These are phyloP conservation scores for Macrophya annulata DNA, from an alignment of 2,888 invertebrate genomes.

Conservation along the genomic window DNA sequence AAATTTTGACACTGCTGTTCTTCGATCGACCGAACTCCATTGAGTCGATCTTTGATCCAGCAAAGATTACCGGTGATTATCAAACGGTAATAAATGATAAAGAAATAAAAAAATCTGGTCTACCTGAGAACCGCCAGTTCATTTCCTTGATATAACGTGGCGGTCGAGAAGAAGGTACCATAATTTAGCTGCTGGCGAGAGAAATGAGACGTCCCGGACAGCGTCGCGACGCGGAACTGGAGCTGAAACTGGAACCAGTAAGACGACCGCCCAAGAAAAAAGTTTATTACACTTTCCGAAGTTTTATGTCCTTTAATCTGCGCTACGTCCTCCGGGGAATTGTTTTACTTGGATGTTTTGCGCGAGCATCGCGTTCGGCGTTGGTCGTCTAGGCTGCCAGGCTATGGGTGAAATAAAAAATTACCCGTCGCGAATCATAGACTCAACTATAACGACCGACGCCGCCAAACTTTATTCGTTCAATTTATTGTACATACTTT, in stretches of 20 bases:
- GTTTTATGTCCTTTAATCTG: conserved; percentile 71
- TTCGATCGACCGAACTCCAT: background rate
- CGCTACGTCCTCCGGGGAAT: conserved; percentile 65
- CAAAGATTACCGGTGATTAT: background rate
- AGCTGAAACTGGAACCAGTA: conserved; percentile 47
- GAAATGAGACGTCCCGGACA: conserved; percentile 53
- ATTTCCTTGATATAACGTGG: conserved; percentile 35
- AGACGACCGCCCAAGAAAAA: conserved; percentile 51
- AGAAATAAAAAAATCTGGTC: background rate
- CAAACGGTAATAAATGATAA: background rate
- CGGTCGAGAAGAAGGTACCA: conserved; percentile 18
- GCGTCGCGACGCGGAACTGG: conserved; percentile 47
- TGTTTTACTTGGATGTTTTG: conserved; percentile 64
- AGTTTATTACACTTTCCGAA: conserved; percentile 67
- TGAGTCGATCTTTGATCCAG: background rate
- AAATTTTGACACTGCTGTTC: background rate
- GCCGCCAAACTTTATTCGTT: conserved; percentile 28
- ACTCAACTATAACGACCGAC: conserved; percentile 41
- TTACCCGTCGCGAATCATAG: conserved; percentile 52
- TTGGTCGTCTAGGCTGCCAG: conserved; percentile 13
- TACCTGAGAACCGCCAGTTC: conserved; percentile 7
- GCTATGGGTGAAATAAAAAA: conserved; percentile 21
- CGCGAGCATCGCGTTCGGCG: background rate
- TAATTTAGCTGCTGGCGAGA: conserved; percentile 49
- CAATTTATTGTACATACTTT: conserved; percentile 28